phyloP scores from a whole-genome alignment of 1,140 invertebrate species.

The Neodiprion lecontei region DNA sequence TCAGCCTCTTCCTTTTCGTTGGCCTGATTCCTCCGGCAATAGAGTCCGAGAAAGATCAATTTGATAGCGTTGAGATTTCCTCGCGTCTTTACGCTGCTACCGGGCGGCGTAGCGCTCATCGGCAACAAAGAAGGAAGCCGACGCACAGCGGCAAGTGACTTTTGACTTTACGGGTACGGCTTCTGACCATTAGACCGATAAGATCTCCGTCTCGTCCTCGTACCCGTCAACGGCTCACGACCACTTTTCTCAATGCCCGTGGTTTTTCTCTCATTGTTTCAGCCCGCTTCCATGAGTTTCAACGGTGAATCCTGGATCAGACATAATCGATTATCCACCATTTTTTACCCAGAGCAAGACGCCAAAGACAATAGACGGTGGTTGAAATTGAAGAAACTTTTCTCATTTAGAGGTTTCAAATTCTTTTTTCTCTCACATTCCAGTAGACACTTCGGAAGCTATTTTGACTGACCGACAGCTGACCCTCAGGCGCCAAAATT shows the following conservation, averaged over 20 bases:
- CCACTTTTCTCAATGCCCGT: constrained; percentile 3
- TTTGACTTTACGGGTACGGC: constrained; percentile 51
- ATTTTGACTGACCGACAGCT: constrained; percentile 2
- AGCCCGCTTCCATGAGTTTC: constrained; percentile 36
- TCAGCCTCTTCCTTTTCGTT: too few relatives aligned
- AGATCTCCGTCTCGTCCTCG: constrained; percentile 41
- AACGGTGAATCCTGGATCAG: constrained; percentile 14
- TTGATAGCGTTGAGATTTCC: neutral
- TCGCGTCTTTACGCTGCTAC: constrained; percentile 4
- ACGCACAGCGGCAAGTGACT: constrained; percentile 34
- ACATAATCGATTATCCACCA: neutral
- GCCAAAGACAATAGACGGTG: too few relatives aligned
- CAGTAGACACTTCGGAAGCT: neutral
- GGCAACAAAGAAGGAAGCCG: neutral
- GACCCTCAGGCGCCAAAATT: constrained; percentile 35
- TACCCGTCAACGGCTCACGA: constrained; percentile 33
- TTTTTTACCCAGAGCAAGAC: too few relatives aligned
- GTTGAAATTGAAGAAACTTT: too few relatives aligned
- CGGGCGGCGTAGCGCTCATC: constrained; percentile 6
- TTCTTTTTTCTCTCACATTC: too few relatives aligned
- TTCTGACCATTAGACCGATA: constrained; percentile 57
- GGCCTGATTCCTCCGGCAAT: too few relatives aligned
- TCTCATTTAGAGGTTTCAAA: too few relatives aligned
- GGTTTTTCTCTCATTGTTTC: neutral
- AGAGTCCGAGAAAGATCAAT: neutral